These are phyloP conservation scores for Sipha maydis DNA, from an alignment of 2,888 invertebrate species.

Conservation along the genomic window DNA sequence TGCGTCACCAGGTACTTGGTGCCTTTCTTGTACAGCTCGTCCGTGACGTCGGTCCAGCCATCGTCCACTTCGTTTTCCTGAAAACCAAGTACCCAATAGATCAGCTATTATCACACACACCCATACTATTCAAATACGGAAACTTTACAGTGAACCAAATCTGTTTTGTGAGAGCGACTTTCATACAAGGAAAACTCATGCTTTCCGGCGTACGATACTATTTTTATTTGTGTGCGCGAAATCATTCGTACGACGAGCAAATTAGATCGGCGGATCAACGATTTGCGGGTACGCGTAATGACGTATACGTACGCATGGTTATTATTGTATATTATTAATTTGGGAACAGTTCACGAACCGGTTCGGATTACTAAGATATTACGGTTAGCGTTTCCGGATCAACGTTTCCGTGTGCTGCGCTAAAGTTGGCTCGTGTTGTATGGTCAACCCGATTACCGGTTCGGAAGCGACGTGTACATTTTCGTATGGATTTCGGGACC, in stretches of 20 bases:
- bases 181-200: too few species aligned
- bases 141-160: not conserved
- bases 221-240: too few species aligned
- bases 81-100: not conserved
- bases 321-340: not conserved
- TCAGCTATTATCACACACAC: not conserved
- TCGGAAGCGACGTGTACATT: too few species aligned
- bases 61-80: slow-evolving; percentile 59
- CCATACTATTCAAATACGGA: too few species aligned
- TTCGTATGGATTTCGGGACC: too few species aligned
- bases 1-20: slow-evolving; percentile 81
- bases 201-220: too few species aligned
- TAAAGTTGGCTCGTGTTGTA: not conserved
- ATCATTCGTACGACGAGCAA: too few species aligned
- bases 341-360: not conserved
- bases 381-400: not conserved
- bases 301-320: too few species aligned
- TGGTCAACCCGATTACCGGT: too few species aligned
- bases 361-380: not conserved
- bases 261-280: too few species aligned
- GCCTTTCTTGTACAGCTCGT: slow-evolving; percentile 77
- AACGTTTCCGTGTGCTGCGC: not conserved
- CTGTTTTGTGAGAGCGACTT: too few species aligned
- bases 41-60: slow-evolving; percentile 71
- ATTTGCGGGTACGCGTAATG: too few species aligned